Evolutionary conservation across 1,140 invertebrate genomes (phyloP).

Genomic region (Panulirus ornatus): DNA sequence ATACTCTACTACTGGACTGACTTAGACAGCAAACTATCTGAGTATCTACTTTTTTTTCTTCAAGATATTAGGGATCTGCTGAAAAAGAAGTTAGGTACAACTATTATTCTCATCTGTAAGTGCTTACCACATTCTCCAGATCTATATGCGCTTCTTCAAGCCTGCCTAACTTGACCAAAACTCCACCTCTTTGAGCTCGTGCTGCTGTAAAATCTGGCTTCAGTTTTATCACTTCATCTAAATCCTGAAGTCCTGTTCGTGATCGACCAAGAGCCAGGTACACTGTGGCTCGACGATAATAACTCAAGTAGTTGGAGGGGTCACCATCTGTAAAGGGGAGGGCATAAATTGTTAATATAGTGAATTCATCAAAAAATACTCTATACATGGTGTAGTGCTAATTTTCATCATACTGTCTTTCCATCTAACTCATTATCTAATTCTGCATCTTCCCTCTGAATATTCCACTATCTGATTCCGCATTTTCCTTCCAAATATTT

Average conservation of each 20-base stretch:
- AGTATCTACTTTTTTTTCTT: too few species aligned
- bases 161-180: conserved; percentile 93
- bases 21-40: too few species aligned
- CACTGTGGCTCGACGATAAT: conserved; percentile 96
- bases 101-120: neutral
- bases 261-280: conserved; percentile 97
- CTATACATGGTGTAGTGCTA: too few species aligned
- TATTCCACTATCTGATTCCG: too few species aligned
- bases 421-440: too few species aligned
- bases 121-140: conserved; percentile 88
- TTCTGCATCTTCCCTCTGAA: too few species aligned
- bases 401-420: too few species aligned
- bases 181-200: conserved; percentile 89
- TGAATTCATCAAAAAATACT: neutral
- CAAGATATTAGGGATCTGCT: neutral
- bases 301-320: conserved; percentile 96
- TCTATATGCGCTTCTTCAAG: conserved; percentile 90
- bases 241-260: conserved; percentile 95
- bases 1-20: too few species aligned
- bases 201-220: conserved; percentile 97
- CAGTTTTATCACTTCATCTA: conserved; percentile 93
- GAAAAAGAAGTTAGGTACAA: neutral
- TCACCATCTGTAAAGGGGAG: conserved; percentile 90
- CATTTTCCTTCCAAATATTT: too few species aligned
- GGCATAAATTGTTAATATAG: neutral